phyloP scores from a whole-genome alignment of 2,888 invertebrate genomes.

The Papilio demoleus region DNA sequence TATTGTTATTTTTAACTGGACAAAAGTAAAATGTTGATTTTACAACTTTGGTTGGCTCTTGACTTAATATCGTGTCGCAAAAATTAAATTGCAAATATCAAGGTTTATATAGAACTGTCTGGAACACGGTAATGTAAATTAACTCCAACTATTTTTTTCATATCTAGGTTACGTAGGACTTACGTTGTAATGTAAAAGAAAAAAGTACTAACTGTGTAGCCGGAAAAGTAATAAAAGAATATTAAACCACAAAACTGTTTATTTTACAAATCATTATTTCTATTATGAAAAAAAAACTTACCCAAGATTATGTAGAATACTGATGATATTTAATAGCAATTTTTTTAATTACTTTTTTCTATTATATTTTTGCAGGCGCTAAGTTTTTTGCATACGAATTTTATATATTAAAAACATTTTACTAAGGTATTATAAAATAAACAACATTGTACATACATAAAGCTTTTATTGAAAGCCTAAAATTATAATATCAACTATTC shows the following conservation, averaged over 20 bases:
- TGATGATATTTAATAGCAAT: background rate
- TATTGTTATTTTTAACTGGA: no score
- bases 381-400: no score
- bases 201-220: no score
- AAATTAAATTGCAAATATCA: background rate
- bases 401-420: background rate
- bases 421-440: background rate
- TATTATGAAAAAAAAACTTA: no score
- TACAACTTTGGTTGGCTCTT: background rate
- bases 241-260: no score
- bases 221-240: no score
- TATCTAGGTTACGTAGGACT: background rate
- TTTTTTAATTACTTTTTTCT: background rate
- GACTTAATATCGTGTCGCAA: background rate
- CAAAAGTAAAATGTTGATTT: no score
- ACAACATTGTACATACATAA: background rate
- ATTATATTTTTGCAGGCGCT: no score
- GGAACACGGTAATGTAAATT: slow-evolving; percentile 6
- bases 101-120: background rate
- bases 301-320: background rate
- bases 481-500: slow-evolving; percentile 16
- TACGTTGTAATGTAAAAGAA: background rate
- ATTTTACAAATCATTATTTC: no score
- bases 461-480: slow-evolving; percentile 18
- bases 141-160: background rate